Evolutionary conservation across 2,113 vertebrate species (phyloP).

Genomic region (Eclectus roratus): DNA sequence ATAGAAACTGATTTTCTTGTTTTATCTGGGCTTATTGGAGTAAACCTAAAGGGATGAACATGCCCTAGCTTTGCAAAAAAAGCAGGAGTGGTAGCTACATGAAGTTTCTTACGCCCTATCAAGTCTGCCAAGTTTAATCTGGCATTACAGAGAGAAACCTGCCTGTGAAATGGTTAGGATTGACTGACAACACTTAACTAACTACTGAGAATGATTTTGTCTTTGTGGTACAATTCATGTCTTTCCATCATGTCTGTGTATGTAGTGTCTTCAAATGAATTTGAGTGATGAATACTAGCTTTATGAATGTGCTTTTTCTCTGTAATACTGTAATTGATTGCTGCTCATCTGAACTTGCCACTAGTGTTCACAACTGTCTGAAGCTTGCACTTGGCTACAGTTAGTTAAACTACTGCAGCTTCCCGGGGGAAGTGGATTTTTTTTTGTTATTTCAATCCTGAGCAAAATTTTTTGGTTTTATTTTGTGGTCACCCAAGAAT

Average conservation of each 20-base stretch:
- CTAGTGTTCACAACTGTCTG: background rate
- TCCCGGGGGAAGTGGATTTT: background rate
- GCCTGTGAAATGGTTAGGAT: conserved; percentile 55
- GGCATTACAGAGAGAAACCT: conserved; percentile 56
- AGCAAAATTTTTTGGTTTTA: background rate
- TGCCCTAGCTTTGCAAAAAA: conserved; percentile 1
- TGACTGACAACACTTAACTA: conserved; percentile 69
- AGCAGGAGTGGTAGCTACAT: conserved; percentile 45
- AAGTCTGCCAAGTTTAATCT: conserved; percentile 70
- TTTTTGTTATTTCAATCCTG: background rate
- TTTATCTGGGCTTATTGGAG: conserved; percentile 4
- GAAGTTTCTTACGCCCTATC: conserved; percentile 54
- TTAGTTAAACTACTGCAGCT: background rate
- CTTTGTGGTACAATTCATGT: conserved; percentile 22
- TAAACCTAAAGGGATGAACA: conserved; percentile 10
- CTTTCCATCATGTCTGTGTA: background rate
- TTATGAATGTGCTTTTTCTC: background rate
- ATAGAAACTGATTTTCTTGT: conserved; percentile 29
- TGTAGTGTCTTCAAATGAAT: conserved; percentile 23
- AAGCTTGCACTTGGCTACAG: background rate
- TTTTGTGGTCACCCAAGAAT: background rate
- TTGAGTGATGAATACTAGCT: conserved; percentile 10
- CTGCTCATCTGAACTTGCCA: background rate
- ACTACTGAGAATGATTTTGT: conserved; percentile 51
- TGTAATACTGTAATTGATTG: background rate